Evolutionary conservation across 2,888 invertebrate genomes (phyloP).

Genomic region (Lithophane leautieri): DNA sequence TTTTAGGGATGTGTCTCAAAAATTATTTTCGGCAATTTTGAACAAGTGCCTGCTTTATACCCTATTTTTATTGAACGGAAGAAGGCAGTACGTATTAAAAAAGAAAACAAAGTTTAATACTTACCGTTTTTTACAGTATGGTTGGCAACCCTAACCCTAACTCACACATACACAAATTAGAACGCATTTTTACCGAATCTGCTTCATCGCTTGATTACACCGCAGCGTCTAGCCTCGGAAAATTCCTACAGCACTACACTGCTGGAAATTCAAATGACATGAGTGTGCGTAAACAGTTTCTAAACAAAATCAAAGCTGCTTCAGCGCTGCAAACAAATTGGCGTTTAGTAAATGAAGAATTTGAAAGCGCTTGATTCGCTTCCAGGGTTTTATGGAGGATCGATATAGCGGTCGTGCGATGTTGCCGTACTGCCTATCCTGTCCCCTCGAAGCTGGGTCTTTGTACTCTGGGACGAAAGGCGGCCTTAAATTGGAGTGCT

Average conservation of each 20-base stretch:
- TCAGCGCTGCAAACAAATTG: slow-evolving; percentile 42
- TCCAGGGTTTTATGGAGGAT: slow-evolving; percentile 68
- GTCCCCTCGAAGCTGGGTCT: slow-evolving; percentile 77
- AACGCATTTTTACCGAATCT: background rate
- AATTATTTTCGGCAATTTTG: no score
- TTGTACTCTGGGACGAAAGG: slow-evolving; percentile 80
- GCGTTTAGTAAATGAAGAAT: slow-evolving; percentile 5
- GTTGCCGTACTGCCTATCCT: slow-evolving; percentile 78
- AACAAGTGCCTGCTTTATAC: background rate
- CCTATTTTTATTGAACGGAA: background rate
- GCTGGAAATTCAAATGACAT: slow-evolving; percentile 51
- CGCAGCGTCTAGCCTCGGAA: slow-evolving; percentile 44
- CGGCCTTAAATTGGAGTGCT: slow-evolving; percentile 73
- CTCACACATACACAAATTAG: slow-evolving; percentile 28
- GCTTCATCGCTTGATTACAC: slow-evolving; percentile 48
- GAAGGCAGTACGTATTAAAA: background rate
- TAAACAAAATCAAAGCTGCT: slow-evolving; percentile 19
- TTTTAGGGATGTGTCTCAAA: no score
- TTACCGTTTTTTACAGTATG: background rate
- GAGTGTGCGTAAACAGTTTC: slow-evolving; percentile 26
- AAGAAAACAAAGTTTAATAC: background rate
- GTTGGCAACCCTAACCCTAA: slow-evolving; percentile 32
- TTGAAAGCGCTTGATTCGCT: slow-evolving; percentile 74
- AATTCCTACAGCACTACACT: slow-evolving; percentile 49
- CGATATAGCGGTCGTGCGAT: slow-evolving; percentile 83